Evolutionary conservation across 2,888 invertebrate species (phyloP), one percentile per base, ranked within the genome.

Genomic region (Drosophila robusta): DNA sequence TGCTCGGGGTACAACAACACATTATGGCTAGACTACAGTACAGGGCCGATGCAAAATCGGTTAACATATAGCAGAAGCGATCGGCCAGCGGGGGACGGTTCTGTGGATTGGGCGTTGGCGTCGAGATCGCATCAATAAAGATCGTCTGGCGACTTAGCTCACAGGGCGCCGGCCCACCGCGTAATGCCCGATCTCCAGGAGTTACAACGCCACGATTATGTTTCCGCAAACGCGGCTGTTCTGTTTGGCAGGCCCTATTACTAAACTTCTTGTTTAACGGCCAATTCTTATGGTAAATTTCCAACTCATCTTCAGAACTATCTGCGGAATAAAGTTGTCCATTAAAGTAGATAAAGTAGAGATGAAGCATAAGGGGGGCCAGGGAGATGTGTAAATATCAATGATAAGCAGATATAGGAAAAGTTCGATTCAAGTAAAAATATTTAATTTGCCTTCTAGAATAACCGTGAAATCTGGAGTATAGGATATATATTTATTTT

Each of bases 51-150:
- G 85, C 85, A 36, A 85, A 85, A 39, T 85, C 85, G 24, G 85
- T 81, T 51, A 85, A 55, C 75, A 87, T 87, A 64, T 85, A 85
- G 77, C 85, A 85, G 34, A 87, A 87, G 0, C 85, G 78, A 72
- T 87, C 85, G 24, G 79, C 61, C 18, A 85, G 44, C 0, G 87
- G 85, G 0, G 79, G 62, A 2, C 87, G 74, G 4, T 12, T 46
- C 12, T 60, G 29, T 4, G 62, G 9, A 16, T n/a, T 38, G n/a
- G 79, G 68, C 2, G 74, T 41, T 2, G 80, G 78, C 4, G 52
- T 44, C 6, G 69, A 22, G 1, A 58, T 29, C 5, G 80, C 76
- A 49, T 77, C 83, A n/a, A 85, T 83, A 5, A 58, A 65, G 14
- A 85, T 47, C 8, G 77, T 83, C 22, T 85, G 85, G 1, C 68